Base-by-base conservation (phyloP, 2,797 vertebrate species). In the Caiman crocodilus region DNA sequence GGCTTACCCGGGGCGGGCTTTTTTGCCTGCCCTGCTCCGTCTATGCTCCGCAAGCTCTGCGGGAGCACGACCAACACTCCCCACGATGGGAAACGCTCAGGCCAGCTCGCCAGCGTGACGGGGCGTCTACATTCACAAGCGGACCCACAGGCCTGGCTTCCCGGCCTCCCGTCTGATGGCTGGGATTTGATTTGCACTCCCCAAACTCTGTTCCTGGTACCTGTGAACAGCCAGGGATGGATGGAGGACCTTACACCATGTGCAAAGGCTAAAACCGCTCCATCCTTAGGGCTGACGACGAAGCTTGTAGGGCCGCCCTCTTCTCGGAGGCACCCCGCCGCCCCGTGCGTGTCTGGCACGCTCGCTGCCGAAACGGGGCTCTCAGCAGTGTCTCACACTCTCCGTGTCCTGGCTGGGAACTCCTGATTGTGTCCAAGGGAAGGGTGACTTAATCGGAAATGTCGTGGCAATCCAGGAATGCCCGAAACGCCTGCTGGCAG, bases 221-320 rank as follows among this genome's bases (percentile, higher is more conserved):
- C 3, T 50, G 42, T 67, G 71, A 89, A 83, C 60, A 84, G 84
- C 75, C 87, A n/a, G 60, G 55, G 84, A 87, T 84, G 83, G 89
- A 87, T 83, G 89, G 79, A 87, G 75, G 74, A 76, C 83, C 28
- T 83, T 79, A 74, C 75, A 82, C 60, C 55, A 58, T 16, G 81
- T 69, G 84, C 73, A 74, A 86, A 78, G 84, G 73, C n/a, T 25
- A 55, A 65, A 79, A 55, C 65, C 14, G 65, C 25, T 87, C 73
- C 28, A 35, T 25, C 23, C 7, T 55, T 67, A 15, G 28, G 74
- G 60, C 57, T 79, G 89, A 87, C 83, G 69, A 59, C 56, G 64
- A 73, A 79, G 30, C 25, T 55, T 78, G 20, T 25, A 28, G 50
- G 73, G 35, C 75, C 59, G 58, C 32, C 74, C 65, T 77, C 9